phyloP scores from a whole-genome alignment of 2,113 vertebrate species.

The Neomonachus schauinslandi region DNA sequence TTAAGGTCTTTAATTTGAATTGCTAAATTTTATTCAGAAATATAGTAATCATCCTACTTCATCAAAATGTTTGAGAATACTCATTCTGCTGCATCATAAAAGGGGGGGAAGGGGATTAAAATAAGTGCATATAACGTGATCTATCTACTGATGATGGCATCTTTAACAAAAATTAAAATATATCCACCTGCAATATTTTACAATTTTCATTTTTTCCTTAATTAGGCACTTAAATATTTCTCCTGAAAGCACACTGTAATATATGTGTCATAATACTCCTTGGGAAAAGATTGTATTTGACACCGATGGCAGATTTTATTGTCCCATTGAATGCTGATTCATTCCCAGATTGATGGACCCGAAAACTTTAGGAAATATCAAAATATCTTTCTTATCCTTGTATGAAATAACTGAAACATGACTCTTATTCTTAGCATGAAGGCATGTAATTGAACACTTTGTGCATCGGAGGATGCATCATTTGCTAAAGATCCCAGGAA shows the following conservation, averaged over 20 bases:
- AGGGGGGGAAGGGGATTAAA: not conserved
- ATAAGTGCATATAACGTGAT: not conserved
- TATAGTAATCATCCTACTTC: not conserved
- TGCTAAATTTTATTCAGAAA: not conserved
- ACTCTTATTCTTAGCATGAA: not conserved
- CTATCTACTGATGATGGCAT: not conserved
- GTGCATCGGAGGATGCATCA: fast-evolving
- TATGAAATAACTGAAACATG: not conserved
- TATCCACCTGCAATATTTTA: not conserved
- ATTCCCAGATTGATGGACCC: not conserved
- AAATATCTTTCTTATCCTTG: not conserved
- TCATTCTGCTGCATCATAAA: not conserved
- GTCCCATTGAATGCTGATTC: not conserved
- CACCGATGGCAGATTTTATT: not conserved
- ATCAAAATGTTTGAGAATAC: not conserved
- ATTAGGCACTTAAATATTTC: not conserved
- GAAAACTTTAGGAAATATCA: not conserved
- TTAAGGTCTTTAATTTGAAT: not conserved
- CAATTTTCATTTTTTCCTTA: not conserved
- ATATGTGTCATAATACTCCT: not conserved
- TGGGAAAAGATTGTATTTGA: not conserved
- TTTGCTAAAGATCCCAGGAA: not conserved
- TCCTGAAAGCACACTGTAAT: not conserved
- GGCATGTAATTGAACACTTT: not conserved
- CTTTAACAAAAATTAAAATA: not conserved